phyloP scores from a whole-genome alignment of 2,888 invertebrate species.

The Lathronympha strigana region DNA sequence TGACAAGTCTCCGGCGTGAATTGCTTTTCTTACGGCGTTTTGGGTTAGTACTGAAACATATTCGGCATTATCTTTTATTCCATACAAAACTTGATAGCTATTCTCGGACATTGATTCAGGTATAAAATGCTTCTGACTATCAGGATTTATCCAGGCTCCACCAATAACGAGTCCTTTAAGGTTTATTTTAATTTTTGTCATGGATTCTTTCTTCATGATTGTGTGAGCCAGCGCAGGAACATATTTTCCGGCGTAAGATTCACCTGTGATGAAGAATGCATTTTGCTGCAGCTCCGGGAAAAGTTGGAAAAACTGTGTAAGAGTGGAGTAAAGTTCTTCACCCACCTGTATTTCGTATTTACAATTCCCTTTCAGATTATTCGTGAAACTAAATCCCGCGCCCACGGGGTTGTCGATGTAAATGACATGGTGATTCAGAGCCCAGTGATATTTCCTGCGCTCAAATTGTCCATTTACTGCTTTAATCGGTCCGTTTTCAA shows the following conservation, averaged over 20 bases:
- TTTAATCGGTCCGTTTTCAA: conserved; percentile 90
- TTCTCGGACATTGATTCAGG: background rate
- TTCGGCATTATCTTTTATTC: conserved; percentile 53
- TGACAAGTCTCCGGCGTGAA: conserved; percentile 89
- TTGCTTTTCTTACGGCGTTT: conserved; percentile 84
- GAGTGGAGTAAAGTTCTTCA: conserved; percentile 89
- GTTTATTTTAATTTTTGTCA: conserved; percentile 87
- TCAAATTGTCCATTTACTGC: conserved; percentile 70
- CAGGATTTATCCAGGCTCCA: background rate
- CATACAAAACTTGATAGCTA: no score
- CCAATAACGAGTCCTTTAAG: conserved; percentile 54
- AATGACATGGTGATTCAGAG: conserved; percentile 81
- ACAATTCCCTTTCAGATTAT: conserved; percentile 89
- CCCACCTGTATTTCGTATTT: conserved; percentile 92
- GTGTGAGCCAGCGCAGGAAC: conserved; percentile 90
- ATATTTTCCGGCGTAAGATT: conserved; percentile 93
- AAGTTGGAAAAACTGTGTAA: conserved; percentile 92
- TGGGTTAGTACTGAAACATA: conserved; percentile 78
- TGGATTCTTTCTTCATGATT: conserved; percentile 86
- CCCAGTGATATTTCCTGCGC: conserved; percentile 91
- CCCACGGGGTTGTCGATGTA: background rate
- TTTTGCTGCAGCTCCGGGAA: conserved; percentile 90
- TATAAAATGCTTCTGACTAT: background rate
- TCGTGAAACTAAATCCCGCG: conserved; percentile 88
- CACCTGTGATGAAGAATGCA: conserved; percentile 94